Base-by-base conservation (phyloP, 2,113 vertebrate species). In the Physeter macrocephalus region DNA sequence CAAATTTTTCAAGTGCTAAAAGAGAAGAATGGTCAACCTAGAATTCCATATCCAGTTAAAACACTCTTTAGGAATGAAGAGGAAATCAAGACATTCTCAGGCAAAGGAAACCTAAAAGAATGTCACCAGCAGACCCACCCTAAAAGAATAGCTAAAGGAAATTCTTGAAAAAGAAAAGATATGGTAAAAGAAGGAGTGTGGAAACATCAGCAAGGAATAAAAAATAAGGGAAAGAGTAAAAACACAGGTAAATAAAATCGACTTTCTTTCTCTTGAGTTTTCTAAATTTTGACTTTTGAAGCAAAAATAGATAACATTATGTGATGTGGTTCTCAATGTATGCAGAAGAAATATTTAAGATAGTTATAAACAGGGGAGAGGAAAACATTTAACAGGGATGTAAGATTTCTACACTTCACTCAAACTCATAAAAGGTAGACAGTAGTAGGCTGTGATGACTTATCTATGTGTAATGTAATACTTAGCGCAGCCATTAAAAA, bases 101-200 rank as follows among this genome's bases (percentile, higher is more conserved):
- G 57, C 57, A 87, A 87, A 82, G 78, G 71, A 92, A 83, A 92
- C 31, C 27, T 88, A 71, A 94, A 23, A 90, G 71, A 84, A 90
- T 78, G 21, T 84, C 39, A 83, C 67, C 31, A 49, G 46, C 27
- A 64, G 41, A 66, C 17, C 61, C 46, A 69, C 11, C 27, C 52
- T 62, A 71, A 71, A 86, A 61, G 64, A 71, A 78, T 6, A 20
- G 41, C 43, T 87, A 80, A 43, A 43, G 13, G 23, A 90, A 90
- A 69, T 78, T 39, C 36, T 67, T 85, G 7, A 69, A 59, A 67
- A 78, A 54, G 8, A 83, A 89, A 20, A 83, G 57, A 52, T 64
- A 89, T 2, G 62, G 54, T 43, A 54, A 43, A 89, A 62, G 43
- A 75, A 72, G 39, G 34, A 66, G 75, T 61, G n/a, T 61, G 49